Evolutionary conservation across 2,797 vertebrate genomes (phyloP).

Genomic region (Trachops cirrhosus): DNA sequence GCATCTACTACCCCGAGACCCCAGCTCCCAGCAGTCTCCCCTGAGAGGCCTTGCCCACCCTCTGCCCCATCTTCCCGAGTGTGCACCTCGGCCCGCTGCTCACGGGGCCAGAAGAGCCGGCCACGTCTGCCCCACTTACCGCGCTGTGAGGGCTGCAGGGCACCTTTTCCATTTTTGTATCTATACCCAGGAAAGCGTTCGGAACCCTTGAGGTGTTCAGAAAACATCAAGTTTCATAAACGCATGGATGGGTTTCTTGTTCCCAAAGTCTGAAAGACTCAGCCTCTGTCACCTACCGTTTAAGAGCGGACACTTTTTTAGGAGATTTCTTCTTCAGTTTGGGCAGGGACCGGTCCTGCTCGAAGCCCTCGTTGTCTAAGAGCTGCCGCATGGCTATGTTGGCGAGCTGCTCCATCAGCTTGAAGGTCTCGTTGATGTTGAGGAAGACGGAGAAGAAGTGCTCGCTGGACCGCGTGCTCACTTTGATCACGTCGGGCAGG

Average conservation of each 20-base stretch:
- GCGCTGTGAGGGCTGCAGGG: not conserved
- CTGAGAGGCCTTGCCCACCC: not conserved
- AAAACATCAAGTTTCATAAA: not conserved
- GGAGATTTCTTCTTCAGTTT: slow-evolving; percentile 97
- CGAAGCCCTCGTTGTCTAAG: slow-evolving; percentile 97
- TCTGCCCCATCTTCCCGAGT: not conserved
- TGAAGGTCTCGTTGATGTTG: slow-evolving; percentile 97
- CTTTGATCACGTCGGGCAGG: slow-evolving; percentile 94
- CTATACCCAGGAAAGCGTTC: not conserved
- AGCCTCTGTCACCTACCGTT: slow-evolving; percentile 86
- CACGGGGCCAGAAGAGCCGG: not conserved
- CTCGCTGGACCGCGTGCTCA: slow-evolving; percentile 93
- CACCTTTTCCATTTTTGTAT: not conserved
- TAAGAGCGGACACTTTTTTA: slow-evolving; percentile 95
- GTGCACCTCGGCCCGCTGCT: accelerated
- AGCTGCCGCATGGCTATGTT: slow-evolving; percentile 99
- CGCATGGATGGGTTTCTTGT: not conserved
- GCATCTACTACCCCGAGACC: not conserved
- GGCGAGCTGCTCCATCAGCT: slow-evolving; percentile 97
- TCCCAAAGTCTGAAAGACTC: not conserved
- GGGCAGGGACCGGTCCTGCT: slow-evolving; percentile 95
- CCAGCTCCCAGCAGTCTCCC: not conserved
- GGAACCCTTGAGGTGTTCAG: not conserved
- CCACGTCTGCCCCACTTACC: not conserved
- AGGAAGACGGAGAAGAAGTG: slow-evolving; percentile 98